A percentile compares a stretch with the other conserved stretches of the same genome.
phyloP scores from a whole-genome alignment of 2,113 vertebrate species.

The Deroptyus accipitrinus region DNA sequence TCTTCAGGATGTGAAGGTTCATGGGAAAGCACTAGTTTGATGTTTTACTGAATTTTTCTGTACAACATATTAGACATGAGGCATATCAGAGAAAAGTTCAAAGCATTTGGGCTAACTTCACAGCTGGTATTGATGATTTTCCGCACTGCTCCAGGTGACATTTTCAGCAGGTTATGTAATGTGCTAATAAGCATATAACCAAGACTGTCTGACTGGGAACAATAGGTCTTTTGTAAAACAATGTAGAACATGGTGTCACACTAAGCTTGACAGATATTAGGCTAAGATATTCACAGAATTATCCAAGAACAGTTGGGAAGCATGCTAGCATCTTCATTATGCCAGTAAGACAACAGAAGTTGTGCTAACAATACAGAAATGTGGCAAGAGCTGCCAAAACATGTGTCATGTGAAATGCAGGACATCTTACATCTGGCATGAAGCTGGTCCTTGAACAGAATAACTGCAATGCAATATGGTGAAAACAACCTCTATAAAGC shows the following conservation, averaged over 20 bases:
- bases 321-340: background rate
- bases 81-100: background rate
- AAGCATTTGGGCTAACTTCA: background rate
- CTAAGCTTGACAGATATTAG: background rate
- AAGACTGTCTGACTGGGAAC: background rate
- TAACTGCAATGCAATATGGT: background rate
- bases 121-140: background rate
- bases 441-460: background rate
- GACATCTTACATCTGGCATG: background rate
- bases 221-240: background rate
- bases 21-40: background rate
- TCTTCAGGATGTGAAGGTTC: background rate
- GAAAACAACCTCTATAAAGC: background rate
- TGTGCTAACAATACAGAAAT: background rate
- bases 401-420: background rate
- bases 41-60: background rate
- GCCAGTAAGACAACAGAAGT: background rate
- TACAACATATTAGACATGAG: background rate
- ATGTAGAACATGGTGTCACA: background rate
- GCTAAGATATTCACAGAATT: background rate
- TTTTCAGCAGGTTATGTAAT: slow-evolving; percentile 31
- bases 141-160: slow-evolving; percentile 14
- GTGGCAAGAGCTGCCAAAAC: background rate
- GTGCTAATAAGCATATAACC: slow-evolving; percentile 9
- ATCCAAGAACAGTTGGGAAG: background rate